These are phyloP conservation scores for Amphibalanus amphitrite DNA, from an alignment of 1,140 invertebrate species.

Conservation along the genomic window DNA sequence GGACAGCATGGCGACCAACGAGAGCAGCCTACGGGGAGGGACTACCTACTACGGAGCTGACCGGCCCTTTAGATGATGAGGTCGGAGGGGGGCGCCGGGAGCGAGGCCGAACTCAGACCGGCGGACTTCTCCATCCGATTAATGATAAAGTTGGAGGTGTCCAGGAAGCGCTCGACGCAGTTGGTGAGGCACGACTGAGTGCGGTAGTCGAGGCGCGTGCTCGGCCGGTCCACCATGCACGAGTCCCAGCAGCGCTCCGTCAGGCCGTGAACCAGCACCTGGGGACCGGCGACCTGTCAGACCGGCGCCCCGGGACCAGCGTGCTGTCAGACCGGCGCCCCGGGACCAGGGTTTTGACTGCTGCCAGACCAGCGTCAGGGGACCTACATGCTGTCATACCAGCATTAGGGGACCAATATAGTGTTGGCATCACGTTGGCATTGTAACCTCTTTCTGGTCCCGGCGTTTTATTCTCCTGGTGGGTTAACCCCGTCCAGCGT, in stretches of 20 bases:
- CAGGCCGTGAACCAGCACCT: conserved; percentile 41
- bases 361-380: no score
- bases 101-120: background rate
- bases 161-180: conserved; percentile 57
- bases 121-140: conserved; percentile 33
- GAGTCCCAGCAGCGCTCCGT: conserved; percentile 56
- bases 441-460: no score
- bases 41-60: background rate
- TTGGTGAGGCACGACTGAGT: conserved; percentile 49
- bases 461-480: no score
- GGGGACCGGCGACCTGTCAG: conserved; percentile 18
- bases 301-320: conserved; percentile 46
- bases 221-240: conserved; percentile 43
- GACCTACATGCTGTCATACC: no score
- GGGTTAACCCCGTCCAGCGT: no score
- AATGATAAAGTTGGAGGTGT: conserved; percentile 44
- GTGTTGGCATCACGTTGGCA: no score
- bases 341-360: no score
- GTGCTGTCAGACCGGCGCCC: conserved; percentile 48
- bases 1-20: conserved; percentile 40
- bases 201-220: conserved; percentile 40
- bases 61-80: background rate
- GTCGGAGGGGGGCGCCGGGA: background rate
- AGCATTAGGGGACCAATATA: no score
- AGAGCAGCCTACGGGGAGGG: background rate